These are phyloP conservation scores for Erebia palarica DNA, from an alignment of 2,888 invertebrate genomes.

Conservation along the genomic window DNA sequence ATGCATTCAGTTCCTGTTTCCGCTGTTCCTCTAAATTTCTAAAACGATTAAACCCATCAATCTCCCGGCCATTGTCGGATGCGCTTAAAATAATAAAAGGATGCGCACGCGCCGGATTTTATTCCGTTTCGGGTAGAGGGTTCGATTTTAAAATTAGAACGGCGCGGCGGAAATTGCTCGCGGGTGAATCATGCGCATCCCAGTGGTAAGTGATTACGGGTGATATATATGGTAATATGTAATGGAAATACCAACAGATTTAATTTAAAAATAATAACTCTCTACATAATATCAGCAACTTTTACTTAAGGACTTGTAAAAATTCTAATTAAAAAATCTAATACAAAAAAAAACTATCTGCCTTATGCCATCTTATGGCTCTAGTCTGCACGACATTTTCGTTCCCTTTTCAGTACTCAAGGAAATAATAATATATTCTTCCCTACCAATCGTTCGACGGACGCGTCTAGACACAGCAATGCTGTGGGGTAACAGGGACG, in stretches of 20 bases:
- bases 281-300: neutral
- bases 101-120: slow-evolving; percentile 71
- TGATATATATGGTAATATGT: neutral
- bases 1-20: slow-evolving; percentile 28
- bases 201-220: slow-evolving; percentile 6
- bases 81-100: slow-evolving; percentile 75
- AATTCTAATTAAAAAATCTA: no score
- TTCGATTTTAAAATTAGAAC: slow-evolving; percentile 76
- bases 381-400: no score
- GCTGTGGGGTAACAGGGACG: no score
- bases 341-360: no score
- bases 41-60: slow-evolving; percentile 40
- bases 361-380: no score
- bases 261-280: neutral
- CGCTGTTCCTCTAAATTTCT: slow-evolving; percentile 31
- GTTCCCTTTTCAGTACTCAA: no score
- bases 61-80: slow-evolving; percentile 47
- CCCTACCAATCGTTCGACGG: no score
- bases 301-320: no score
- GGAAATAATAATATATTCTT: no score
- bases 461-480: no score
- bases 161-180: slow-evolving; percentile 71
- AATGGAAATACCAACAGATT: neutral
- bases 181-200: slow-evolving; percentile 63
- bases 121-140: slow-evolving; percentile 70